phyloP scores from a whole-genome alignment of 1,140 invertebrate species.

The Apocrypta bakeri region DNA sequence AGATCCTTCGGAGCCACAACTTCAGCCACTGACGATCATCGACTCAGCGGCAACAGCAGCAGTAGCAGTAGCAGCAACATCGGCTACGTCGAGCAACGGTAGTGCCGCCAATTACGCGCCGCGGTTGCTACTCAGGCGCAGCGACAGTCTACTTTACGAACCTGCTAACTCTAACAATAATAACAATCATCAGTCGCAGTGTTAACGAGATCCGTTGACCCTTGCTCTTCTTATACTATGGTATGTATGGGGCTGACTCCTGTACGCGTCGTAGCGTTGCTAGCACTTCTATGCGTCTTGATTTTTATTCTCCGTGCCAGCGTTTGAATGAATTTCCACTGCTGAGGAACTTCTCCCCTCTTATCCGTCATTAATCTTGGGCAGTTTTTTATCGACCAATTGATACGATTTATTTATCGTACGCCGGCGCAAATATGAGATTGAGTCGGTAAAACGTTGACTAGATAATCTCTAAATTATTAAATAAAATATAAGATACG shows the following conservation, averaged over 20 bases:
- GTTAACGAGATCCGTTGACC: conserved; percentile 55
- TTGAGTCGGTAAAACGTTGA: too few species aligned
- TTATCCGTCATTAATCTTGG: too few species aligned
- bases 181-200: conserved; percentile 58
- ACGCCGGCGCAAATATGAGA: too few species aligned
- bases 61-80: neutral
- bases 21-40: neutral
- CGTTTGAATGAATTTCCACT: too few species aligned
- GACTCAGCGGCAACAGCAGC: neutral
- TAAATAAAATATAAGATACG: too few species aligned
- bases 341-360: too few species aligned
- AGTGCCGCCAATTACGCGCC: conserved; percentile 21
- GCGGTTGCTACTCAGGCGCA: conserved; percentile 49
- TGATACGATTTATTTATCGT: too few species aligned
- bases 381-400: neutral
- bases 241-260: too few species aligned
- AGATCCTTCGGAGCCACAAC: neutral
- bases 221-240: too few species aligned
- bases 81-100: conserved; percentile 29
- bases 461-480: too few species aligned
- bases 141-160: conserved; percentile 18
- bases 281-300: too few species aligned
- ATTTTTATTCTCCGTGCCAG: neutral
- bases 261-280: too few species aligned
- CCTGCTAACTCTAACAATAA: neutral